Percentiles rank a stretch among this genome's conserved stretches.
These are phyloP conservation scores for Barbus barbus DNA, from an alignment of 2,113 vertebrate genomes.

Conservation along the genomic window DNA sequence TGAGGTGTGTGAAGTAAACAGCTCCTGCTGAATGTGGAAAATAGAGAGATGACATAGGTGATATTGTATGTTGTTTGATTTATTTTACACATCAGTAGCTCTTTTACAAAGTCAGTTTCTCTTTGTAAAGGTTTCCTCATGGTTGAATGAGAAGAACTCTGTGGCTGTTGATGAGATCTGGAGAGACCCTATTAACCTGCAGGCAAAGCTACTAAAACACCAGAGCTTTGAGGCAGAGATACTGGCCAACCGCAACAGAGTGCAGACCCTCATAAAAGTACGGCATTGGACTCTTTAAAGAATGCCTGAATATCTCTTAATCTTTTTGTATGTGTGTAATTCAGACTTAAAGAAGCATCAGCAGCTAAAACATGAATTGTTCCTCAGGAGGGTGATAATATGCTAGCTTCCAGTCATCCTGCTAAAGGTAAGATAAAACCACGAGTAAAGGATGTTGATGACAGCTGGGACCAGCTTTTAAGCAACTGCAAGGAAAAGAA, in stretches of 20 bases:
- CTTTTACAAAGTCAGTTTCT: neutral
- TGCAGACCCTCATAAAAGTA: constrained; percentile 76
- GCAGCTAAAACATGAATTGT: constrained; percentile 1
- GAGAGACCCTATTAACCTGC: constrained; percentile 81
- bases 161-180: constrained; percentile 83
- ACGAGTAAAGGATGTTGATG: constrained; percentile 78
- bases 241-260: constrained; percentile 71
- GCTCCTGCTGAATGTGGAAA: neutral
- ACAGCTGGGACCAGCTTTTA: constrained; percentile 80
- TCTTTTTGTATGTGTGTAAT: neutral
- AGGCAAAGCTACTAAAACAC: constrained; percentile 83
- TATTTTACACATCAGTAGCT: neutral
- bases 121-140: constrained; percentile 76
- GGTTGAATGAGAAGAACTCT: constrained; percentile 85
- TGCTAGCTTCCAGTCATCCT: constrained; percentile 69
- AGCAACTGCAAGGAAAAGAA: constrained; percentile 79
- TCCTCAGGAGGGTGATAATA: constrained; percentile 81
- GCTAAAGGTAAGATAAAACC: constrained; percentile 74
- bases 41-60: neutral
- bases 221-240: constrained; percentile 85
- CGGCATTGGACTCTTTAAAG: constrained; percentile 22
- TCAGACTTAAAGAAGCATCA: neutral
- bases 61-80: neutral
- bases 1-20: constrained; percentile 74
- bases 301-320: neutral